These are phyloP conservation scores for Temnothorax curvispinosus DNA, from an alignment of 1,140 invertebrate species.

Conservation along the genomic window DNA sequence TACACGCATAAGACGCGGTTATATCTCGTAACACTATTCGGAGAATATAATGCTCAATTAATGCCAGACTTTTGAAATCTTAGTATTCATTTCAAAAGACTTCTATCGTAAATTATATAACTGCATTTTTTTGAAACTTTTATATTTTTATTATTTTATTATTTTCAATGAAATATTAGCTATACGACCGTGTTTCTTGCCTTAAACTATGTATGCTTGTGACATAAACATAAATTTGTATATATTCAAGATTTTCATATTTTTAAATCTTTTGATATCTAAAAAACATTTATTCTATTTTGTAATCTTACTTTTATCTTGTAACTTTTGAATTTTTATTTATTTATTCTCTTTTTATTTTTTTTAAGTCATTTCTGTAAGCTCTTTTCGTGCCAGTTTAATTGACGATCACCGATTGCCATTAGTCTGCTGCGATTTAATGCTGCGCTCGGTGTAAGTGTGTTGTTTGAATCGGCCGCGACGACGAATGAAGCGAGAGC, in stretches of 20 bases:
- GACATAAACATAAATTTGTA: not conserved
- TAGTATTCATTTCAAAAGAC: not conserved
- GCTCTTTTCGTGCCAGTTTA: not conserved
- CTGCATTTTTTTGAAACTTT: not conserved
- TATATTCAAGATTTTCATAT: not conserved
- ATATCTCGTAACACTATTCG: not conserved
- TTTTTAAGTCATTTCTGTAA: not conserved
- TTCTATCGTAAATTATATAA: not conserved
- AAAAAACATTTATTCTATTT: not conserved
- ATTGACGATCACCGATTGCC: not conserved
- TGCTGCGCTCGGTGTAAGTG: not conserved
- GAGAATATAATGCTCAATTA: constrained; percentile 25
- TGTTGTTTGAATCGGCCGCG: not conserved
- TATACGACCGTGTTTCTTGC: not conserved
- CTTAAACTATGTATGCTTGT: no score
- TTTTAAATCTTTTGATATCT: not conserved
- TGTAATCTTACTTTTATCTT: not conserved
- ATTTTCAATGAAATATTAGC: not conserved
- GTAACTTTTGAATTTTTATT: not conserved
- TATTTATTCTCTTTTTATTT: not conserved
- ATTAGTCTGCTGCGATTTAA: not conserved
- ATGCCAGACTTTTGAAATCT: not conserved
- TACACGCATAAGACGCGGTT: not conserved
- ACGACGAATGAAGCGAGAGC: constrained; percentile 20
- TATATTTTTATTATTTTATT: not conserved